Evolutionary conservation across 2,113 vertebrate species (phyloP).

Genomic region (Leptosomus discolor): DNA sequence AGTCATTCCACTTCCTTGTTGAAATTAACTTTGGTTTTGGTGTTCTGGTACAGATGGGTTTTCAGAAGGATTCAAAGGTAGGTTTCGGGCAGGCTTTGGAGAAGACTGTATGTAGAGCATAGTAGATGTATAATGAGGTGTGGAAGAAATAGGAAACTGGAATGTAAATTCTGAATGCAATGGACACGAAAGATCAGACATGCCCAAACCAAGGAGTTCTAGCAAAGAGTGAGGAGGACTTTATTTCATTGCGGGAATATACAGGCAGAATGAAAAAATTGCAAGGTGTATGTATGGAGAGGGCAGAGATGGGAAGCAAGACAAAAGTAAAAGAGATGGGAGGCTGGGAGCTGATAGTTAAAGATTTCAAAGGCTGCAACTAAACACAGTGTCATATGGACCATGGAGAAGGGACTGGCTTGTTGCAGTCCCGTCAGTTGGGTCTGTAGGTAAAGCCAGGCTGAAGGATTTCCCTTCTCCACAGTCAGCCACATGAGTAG

Average conservation of each 20-base stretch:
- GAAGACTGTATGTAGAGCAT: background rate
- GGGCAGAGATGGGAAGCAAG: background rate
- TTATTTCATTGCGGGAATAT: background rate
- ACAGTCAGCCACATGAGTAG: background rate
- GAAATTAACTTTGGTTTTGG: background rate
- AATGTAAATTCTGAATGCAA: background rate
- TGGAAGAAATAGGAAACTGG: background rate
- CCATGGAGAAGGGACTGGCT: background rate
- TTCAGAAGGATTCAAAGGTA: background rate
- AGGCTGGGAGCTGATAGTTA: background rate
- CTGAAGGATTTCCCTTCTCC: background rate
- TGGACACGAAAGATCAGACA: background rate
- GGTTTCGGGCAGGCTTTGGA: background rate
- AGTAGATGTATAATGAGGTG: background rate
- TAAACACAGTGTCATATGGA: background rate
- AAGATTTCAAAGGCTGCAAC: background rate
- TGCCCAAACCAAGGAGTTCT: background rate
- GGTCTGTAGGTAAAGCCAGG: background rate
- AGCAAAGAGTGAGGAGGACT: background rate
- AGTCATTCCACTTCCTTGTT: background rate
- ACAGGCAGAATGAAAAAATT: background rate
- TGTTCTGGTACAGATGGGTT: background rate
- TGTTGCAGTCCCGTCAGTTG: accelerated
- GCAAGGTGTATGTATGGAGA: background rate
- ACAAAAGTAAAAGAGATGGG: background rate